phyloP scores from a whole-genome alignment of 1,140 invertebrate species.

The Thalassaphorura encarpata region DNA sequence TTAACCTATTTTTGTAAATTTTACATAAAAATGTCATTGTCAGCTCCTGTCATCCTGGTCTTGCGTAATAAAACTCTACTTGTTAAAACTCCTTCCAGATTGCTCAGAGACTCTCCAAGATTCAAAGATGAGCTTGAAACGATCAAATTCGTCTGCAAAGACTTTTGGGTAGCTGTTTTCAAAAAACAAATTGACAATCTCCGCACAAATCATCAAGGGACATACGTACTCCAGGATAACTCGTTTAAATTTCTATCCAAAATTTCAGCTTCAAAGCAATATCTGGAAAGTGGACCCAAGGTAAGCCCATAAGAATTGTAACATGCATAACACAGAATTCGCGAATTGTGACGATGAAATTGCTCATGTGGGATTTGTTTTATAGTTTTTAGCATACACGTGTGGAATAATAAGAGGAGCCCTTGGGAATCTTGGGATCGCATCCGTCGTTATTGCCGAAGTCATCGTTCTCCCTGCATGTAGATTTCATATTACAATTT shows the following conservation, averaged over 20 bases:
- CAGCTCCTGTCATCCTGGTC: too few relatives aligned
- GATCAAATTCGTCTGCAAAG: conserved; percentile 98
- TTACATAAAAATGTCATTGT: too few relatives aligned
- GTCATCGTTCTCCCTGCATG: conserved; percentile 82
- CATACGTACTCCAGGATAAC: conserved; percentile 97
- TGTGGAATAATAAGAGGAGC: conserved; percentile 92
- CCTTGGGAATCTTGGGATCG: conserved; percentile 85
- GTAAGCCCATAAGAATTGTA: conserved; percentile 40
- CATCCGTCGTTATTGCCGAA: conserved; percentile 88
- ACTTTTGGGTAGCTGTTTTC: conserved; percentile 93
- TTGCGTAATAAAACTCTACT: too few relatives aligned
- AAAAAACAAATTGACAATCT: conserved; percentile 98
- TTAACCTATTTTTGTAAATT: background rate
- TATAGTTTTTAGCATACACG: conserved; percentile 83
- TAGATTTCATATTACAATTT: conserved; percentile 71
- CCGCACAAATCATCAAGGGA: conserved; percentile 96
- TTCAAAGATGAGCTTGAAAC: conserved; percentile 97
- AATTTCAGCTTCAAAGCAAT: conserved; percentile 80
- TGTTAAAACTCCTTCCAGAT: too few relatives aligned
- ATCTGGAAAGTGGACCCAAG: conserved; percentile 78
- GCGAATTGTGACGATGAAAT: background rate
- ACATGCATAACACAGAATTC: too few relatives aligned
- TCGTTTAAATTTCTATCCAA: conserved; percentile 79
- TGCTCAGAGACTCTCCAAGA: conserved; percentile 80
- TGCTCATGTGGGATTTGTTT: conserved; percentile 34